Base-by-base conservation (phyloP, 2,888 invertebrate genomes). In the Diarsia mendica region DNA sequence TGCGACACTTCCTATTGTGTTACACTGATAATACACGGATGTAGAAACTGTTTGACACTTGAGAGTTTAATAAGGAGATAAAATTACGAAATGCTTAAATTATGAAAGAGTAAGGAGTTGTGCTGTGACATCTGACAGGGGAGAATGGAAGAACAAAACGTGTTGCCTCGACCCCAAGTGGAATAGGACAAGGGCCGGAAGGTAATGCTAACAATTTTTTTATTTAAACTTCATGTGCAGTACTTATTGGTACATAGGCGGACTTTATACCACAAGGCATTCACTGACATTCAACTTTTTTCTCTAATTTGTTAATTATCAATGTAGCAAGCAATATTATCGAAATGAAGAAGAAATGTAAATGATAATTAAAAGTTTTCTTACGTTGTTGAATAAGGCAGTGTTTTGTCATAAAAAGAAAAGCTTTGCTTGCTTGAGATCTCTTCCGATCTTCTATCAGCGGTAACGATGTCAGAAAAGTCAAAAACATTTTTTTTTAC, bases 1-100 rank as follows among this genome's bases (percentile, higher is more conserved):
- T 55, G 72, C 72, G 61, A 70, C 69, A 75, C 48, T 53, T 9
- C 18, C 66, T 82, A 82, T 85, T 73, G 75, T 74, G 66, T 79
- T 82, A 73, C 82, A 58, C 20, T 20, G 58, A 53, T 55, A 66
- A 23, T 4, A 39, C 76, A 44, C 33, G 23, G 67, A 81, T 63
- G 44, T 63, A 63, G 44, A 63, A 63, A 33, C 58, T 58, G 58
- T 58, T 58, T 58, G 58, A 58, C 23, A 55, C 15, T 58, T 15
- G 28, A 58, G 58, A 58, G 28, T 28, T 58, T 28, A 58, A 28
- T 28, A 28, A 28, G 28, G 1, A 58, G 15, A 28, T 58, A 58
- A 58, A 23, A 58, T 58, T 58, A 23, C 28, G 58, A 15, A 55
- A 23, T 55, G 55, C 39, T 39, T 39, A 39, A 39, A 39, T 39